Evolutionary conservation across 1,140 invertebrate species (phyloP), one percentile per base, ranked within the genome.

Genomic region (Saccostrea glomerata): DNA sequence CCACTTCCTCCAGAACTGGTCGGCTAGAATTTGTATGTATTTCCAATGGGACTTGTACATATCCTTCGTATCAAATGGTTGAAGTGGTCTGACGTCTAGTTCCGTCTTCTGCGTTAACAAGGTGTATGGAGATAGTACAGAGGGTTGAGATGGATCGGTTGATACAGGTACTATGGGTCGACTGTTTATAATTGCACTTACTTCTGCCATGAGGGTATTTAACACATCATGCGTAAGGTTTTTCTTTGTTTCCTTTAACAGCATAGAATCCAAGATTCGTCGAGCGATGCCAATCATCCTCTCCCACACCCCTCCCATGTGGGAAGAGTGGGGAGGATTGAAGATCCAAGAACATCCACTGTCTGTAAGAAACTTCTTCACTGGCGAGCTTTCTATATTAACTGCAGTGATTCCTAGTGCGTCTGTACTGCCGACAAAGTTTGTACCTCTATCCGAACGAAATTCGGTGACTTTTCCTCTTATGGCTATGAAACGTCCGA

Each of bases 21-120:
- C 7, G 5, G 84, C 55, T 23, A 85, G 17, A n/a, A 85, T 56
- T 17, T 85, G 56, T 12, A 85, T 55, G 58, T 85, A 56, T 85
- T 60, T 85, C 83, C 83, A 85, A 56, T 85, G 54, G 17, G 83
- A 85, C 5, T 30, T 55, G 25, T 85, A 85, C 83, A 85, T 85
- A 23, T 85, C 83, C 55, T 85, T 85, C 9, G 23, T 20, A 58
- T 84, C 83, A 6, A 84, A 56, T 6, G 23, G 83, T 56, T 58
- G 4, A 85, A 85, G 58, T n/a, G 83, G 83, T 60, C 36, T 20
- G 30, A 56, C 25, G 2, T 85, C 84, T 15, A 56, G 11, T 60
- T 58, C 82, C 17, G 36, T 54, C 25, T 85, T 85, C 56, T 85
- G 84, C 25, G 84, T 85, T 30, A 85, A 25, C 4, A 85, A 55